Percentiles rank a stretch among this genome's conserved stretches.
phyloP scores from a whole-genome alignment of 2,113 vertebrate genomes.

The Notothenia rossii region DNA sequence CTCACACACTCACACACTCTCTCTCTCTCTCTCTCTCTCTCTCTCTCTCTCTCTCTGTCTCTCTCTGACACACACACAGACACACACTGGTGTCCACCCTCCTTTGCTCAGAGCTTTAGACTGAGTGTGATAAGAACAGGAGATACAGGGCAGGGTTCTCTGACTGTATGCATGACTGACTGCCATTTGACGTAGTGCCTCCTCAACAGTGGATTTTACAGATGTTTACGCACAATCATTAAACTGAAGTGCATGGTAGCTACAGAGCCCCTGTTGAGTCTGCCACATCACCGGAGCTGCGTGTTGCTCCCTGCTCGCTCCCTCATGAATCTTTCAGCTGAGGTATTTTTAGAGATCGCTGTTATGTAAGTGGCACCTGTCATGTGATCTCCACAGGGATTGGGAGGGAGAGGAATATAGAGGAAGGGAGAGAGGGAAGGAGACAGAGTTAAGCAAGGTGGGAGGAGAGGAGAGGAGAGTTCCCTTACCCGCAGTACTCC shows the following conservation, averaged over 20 bases:
- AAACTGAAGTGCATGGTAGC: background rate
- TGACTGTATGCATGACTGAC: constrained; percentile 51
- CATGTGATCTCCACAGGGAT: constrained; percentile 80
- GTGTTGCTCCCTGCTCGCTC: constrained; percentile 44
- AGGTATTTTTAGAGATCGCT: constrained; percentile 81
- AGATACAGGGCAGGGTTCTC: constrained; percentile 74
- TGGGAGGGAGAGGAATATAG: constrained; percentile 53
- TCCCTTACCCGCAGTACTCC: constrained; percentile 19
- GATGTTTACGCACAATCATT: constrained; percentile 17
- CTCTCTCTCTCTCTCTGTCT: background rate
- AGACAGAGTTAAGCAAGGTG: constrained; percentile 12
- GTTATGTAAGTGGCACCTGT: constrained; percentile 86
- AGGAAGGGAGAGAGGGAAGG: constrained; percentile 39
- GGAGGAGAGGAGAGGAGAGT: constrained; percentile 26
- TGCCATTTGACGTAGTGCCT: constrained; percentile 52
- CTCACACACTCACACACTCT: background rate
- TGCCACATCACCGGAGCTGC: constrained; percentile 49
- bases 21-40: background rate
- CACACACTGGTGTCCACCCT: constrained; percentile 1
- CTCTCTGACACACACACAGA: background rate
- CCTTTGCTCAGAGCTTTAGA: constrained; percentile 45
- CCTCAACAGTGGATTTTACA: constrained; percentile 2
- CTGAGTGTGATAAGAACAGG: constrained; percentile 67
- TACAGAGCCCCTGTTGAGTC: constrained; percentile 24
- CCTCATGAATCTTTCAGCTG: constrained; percentile 83